phyloP scores from a whole-genome alignment of 2,113 vertebrate genomes.

The Grammomys dolichurus region DNA sequence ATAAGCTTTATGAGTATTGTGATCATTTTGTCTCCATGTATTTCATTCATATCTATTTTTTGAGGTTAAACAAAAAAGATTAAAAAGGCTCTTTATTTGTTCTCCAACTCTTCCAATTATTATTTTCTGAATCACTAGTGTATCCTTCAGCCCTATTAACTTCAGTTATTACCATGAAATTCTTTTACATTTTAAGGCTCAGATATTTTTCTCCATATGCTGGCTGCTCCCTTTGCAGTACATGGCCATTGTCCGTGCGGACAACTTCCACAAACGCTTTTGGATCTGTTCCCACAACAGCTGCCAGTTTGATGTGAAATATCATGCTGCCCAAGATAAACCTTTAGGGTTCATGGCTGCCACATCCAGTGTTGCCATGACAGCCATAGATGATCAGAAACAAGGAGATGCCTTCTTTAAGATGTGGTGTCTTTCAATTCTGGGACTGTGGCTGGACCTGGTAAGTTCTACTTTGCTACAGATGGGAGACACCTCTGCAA shows the following conservation, averaged over 20 bases:
- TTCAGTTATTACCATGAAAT: constrained; percentile 21
- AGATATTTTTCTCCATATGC: constrained; percentile 34
- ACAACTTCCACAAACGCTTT: background rate
- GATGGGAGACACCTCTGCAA: background rate
- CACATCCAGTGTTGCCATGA: background rate
- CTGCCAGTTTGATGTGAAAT: constrained; percentile 21
- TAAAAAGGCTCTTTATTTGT: constrained; percentile 26
- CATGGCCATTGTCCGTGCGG: background rate
- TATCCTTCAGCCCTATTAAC: background rate
- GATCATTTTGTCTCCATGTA: constrained; percentile 23
- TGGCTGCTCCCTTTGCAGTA: background rate
- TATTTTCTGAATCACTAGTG: background rate
- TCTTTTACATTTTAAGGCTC: constrained; percentile 37
- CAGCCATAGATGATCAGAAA: background rate
- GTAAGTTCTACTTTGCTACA: background rate
- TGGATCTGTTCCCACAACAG: constrained; percentile 42
- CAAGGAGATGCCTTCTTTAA: background rate
- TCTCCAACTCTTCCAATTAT: background rate
- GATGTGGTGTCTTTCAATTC: background rate
- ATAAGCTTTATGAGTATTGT: background rate
- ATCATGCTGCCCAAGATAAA: background rate
- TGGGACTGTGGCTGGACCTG: background rate
- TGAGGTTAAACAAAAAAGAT: background rate
- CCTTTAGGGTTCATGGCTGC: background rate
- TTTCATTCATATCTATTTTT: constrained; percentile 28